Evolutionary conservation across 2,797 vertebrate species (phyloP).

Genomic region (Myotis pilosus): DNA sequence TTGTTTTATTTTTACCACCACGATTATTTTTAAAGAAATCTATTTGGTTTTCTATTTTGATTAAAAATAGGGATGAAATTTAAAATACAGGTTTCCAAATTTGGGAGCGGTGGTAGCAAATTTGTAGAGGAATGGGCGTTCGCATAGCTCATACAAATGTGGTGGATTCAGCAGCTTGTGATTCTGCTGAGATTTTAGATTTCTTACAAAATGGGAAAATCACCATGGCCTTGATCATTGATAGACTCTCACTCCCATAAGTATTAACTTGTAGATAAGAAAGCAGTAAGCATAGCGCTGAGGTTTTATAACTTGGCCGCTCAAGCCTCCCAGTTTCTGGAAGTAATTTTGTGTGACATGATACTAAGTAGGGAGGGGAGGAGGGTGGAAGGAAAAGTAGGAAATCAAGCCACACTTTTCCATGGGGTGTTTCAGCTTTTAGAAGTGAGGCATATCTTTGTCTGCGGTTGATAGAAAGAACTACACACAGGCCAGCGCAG

Average conservation of each 20-base stretch:
- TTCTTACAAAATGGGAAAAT: conserved; percentile 53
- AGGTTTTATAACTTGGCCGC: conserved; percentile 60
- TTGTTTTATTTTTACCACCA: conserved; percentile 34
- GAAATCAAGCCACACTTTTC: conserved; percentile 67
- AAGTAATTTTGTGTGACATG: conserved; percentile 67
- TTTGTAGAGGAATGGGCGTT: neutral
- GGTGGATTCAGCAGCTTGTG: neutral
- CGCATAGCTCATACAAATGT: neutral
- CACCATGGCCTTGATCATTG: neutral
- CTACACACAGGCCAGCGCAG: conserved; percentile 44
- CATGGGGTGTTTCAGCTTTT: conserved; percentile 42
- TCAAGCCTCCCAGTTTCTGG: conserved; percentile 66
- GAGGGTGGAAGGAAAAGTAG: neutral
- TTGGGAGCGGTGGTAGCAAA: neutral
- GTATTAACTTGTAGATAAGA: conserved; percentile 43
- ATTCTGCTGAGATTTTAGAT: neutral
- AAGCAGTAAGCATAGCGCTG: conserved; percentile 32
- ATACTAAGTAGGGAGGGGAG: neutral
- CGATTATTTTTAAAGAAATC: conserved; percentile 39
- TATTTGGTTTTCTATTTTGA: neutral
- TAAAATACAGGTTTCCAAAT: neutral
- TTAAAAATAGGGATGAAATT: neutral
- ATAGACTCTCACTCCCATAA: neutral
- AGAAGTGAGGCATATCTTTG: conserved; percentile 54
- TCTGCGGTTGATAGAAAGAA: neutral